Percentiles rank a stretch among this genome's conserved stretches.
These are phyloP conservation scores for Sebastes vulpes DNA, from an alignment of 2,797 vertebrate species.

Conservation along the genomic window DNA sequence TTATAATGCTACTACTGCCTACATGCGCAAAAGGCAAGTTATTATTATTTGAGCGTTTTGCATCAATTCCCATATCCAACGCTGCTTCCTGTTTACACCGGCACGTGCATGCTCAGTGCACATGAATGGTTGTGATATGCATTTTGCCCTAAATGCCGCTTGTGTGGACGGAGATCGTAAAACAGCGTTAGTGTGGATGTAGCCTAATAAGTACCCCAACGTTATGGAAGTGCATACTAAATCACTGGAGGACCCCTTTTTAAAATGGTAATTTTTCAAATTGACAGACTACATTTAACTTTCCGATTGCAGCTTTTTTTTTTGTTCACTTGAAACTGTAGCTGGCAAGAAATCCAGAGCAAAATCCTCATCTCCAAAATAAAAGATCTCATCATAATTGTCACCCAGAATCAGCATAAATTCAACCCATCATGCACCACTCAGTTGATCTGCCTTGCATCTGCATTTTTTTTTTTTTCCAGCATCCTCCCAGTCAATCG, in stretches of 20 bases:
- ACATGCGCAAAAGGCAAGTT: fast-evolving
- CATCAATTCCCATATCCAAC: too few species aligned
- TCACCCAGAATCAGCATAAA: background rate
- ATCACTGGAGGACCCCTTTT: background rate
- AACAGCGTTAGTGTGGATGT: too few species aligned
- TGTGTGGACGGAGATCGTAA: too few species aligned
- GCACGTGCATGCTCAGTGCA: too few species aligned
- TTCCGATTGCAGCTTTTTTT: background rate
- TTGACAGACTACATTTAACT: background rate
- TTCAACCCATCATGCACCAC: background rate
- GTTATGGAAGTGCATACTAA: background rate
- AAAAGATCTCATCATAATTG: background rate
- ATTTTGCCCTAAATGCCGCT: too few species aligned
- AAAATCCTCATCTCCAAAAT: background rate
- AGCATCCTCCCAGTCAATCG: background rate
- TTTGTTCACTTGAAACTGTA: background rate
- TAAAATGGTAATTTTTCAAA: background rate
- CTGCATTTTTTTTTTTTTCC: background rate
- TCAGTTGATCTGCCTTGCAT: background rate
- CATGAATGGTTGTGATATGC: too few species aligned
- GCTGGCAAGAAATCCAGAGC: background rate
- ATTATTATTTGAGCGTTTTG: too few species aligned
- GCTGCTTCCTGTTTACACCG: too few species aligned
- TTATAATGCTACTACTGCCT: too few species aligned
- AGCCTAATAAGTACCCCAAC: background rate